Evolutionary conservation across 2,888 invertebrate species (phyloP), one percentile per base, ranked within the genome.

Genomic region (Cephus nigrinus): DNA sequence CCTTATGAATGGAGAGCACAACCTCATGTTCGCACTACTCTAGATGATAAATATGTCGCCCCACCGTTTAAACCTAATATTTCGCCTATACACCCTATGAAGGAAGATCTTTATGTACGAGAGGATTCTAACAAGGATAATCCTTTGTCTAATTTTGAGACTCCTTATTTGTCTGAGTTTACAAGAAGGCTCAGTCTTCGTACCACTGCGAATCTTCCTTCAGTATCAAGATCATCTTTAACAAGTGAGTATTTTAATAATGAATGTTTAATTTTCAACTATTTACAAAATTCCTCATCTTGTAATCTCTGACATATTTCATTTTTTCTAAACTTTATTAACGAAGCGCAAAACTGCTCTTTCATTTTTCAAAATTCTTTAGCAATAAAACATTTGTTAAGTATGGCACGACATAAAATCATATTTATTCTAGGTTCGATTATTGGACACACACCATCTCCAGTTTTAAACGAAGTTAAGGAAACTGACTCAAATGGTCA

Each of bases 81-180:
- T n/a, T 88, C 88, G 71, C 86, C 88, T 0, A 87, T 90, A 75
- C 83, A 83, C 15, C 73, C 85, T 1, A 73, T 81, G 4, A 87
- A 82, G 34, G 86, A 87, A 73, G 86, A 88, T 15, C 79, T 68
- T 75, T 85, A 85, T 76, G 82, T 83, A 73, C 86, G 81, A 75
- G 83, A 84, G 33, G 83, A 80, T 75, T 76, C 79, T 23, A 82
- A 80, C 35, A 83, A 80, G 11, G 84, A 85, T 77, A 90, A 91
- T 81, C 78, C 89, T 79, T 83, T 91, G 78, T 82, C 88, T 12
- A 89, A 93, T 88, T 93, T 93, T 80, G 94, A 95, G 87, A 94
- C 95, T 84, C 95, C 95, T 76, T 95, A 94, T 90, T 92, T 95
- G 86, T 95, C 95, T 86, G 95, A 94, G 86, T 96, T 95, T 84